Evolutionary conservation across 2,113 vertebrate genomes (phyloP).

Genomic region (Chionomys nivalis): DNA sequence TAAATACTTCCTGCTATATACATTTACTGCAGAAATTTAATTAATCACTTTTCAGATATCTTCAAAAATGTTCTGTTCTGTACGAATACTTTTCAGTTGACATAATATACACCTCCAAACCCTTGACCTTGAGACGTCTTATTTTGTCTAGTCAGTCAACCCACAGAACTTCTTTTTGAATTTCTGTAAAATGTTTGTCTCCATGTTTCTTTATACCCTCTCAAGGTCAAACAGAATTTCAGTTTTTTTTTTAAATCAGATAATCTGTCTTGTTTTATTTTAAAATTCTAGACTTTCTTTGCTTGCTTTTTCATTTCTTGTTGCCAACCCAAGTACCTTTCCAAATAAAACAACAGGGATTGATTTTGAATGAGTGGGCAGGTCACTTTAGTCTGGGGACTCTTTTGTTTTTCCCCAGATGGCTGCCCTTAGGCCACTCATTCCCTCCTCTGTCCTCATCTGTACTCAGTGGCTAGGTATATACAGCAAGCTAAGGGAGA

Average conservation of each 20-base stretch:
- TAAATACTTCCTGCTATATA: not conserved
- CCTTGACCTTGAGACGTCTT: not conserved
- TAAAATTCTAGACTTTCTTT: not conserved
- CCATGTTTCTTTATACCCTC: not conserved
- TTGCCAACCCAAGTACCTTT: not conserved
- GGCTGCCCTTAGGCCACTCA: not conserved
- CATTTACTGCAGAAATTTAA: constrained; percentile 48
- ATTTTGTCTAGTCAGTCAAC: constrained; percentile 13
- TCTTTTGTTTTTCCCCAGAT: not conserved
- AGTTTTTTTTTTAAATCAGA: not conserved
- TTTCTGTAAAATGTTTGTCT: not conserved
- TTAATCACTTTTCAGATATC: not conserved
- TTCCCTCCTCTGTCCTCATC: not conserved
- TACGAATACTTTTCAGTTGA: constrained; percentile 31
- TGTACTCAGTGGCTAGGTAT: not conserved
- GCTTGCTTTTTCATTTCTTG: constrained; percentile 35
- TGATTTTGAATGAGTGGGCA: constrained; percentile 2
- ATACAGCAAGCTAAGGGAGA: not conserved
- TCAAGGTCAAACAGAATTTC: not conserved
- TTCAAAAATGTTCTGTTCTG: constrained; percentile 12
- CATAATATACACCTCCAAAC: not conserved
- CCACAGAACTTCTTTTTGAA: not conserved
- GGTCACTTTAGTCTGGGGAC: not conserved
- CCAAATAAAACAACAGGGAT: not conserved
- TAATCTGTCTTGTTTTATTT: not conserved